Evolutionary conservation across 1,140 invertebrate genomes (phyloP).

Genomic region (Bombus confusus): DNA sequence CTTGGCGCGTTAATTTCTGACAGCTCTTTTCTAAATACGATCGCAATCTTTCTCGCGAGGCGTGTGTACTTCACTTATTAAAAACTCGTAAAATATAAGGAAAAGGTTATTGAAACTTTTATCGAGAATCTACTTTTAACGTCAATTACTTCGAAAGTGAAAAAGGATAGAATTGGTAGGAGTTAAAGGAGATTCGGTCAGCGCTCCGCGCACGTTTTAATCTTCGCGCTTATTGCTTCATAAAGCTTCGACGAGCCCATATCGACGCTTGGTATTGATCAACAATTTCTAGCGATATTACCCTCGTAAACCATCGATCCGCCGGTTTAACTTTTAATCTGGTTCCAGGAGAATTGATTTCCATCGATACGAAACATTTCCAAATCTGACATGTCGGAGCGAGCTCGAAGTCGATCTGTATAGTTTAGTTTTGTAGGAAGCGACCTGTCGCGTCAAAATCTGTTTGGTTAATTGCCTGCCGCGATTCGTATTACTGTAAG

Average conservation of each 20-base stretch:
- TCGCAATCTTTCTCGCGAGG: no score
- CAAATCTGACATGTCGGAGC: background rate
- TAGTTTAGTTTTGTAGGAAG: no score
- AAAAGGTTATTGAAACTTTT: background rate
- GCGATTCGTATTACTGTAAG: background rate
- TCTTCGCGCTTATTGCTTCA: slow-evolving; percentile 41
- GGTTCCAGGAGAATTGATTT: slow-evolving; percentile 20
- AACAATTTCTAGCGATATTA: slow-evolving; percentile 39
- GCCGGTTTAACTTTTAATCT: slow-evolving; percentile 37
- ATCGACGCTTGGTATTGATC: slow-evolving; percentile 29
- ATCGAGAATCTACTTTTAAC: background rate
- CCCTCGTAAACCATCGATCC: slow-evolving; percentile 30
- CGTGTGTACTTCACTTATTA: no score
- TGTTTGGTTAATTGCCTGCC: background rate
- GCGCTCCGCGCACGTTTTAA: slow-evolving; percentile 17
- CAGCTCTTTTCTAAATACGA: background rate
- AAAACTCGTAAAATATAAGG: background rate
- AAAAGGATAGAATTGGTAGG: background rate
- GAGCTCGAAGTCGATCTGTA: no score
- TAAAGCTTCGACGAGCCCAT: slow-evolving; percentile 24
- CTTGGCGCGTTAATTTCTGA: background rate
- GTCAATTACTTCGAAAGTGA: background rate
- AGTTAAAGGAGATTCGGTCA: background rate
- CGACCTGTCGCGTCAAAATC: background rate
- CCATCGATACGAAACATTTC: no score